These are phyloP conservation scores for Pediacus dermestoides DNA, from an alignment of 2,888 invertebrate species.

Conservation along the genomic window DNA sequence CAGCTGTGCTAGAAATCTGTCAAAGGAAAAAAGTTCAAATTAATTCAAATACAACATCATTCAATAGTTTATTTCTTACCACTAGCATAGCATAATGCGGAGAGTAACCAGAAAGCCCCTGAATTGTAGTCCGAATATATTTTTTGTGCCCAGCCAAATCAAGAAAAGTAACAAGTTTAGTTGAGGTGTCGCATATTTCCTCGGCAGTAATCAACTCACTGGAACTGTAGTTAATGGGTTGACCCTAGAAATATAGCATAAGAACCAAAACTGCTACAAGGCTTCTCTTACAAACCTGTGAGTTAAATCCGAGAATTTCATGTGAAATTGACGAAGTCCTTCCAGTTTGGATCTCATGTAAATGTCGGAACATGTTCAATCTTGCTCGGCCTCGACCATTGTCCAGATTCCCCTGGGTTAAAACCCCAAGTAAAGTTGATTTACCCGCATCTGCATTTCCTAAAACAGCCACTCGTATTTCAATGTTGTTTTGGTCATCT, in stretches of 20 bases:
- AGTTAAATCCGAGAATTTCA: constrained; percentile 94
- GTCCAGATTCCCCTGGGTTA: constrained; percentile 94
- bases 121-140: constrained; percentile 91
- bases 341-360: constrained; percentile 93
- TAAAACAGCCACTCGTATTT: constrained; percentile 82
- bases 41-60: neutral
- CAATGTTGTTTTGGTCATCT: constrained; percentile 83
- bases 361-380: constrained; percentile 89
- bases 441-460: constrained; percentile 98
- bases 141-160: constrained; percentile 96
- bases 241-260: constrained; percentile 65
- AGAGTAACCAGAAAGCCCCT: constrained; percentile 88
- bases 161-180: constrained; percentile 90
- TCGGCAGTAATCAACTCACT: constrained; percentile 88
- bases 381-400: constrained; percentile 94
- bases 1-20: constrained; percentile 76
- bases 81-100: constrained; percentile 90
- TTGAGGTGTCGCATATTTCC: constrained; percentile 88
- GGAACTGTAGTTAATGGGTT: constrained; percentile 84
- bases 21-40: constrained; percentile 31
- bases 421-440: constrained; percentile 90
- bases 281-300: constrained; percentile 51
- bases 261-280: too few relatives aligned
- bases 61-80: constrained; percentile 50
- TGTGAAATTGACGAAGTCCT: constrained; percentile 94